Percentiles rank a stretch among this genome's conserved stretches.
phyloP scores from a whole-genome alignment of 1,140 invertebrate genomes.

The Sitobion miscanthi region DNA sequence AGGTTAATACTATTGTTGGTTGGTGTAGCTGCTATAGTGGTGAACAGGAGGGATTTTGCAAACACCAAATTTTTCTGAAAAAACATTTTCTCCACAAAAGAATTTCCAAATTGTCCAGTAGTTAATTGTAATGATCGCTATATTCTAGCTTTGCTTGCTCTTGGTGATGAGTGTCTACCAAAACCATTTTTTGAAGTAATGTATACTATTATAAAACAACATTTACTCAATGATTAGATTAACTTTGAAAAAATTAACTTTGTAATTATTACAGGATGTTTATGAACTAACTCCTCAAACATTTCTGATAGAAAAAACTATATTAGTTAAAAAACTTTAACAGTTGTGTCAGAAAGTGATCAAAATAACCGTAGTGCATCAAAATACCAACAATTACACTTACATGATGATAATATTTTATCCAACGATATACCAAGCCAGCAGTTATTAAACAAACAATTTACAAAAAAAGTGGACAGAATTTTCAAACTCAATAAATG shows the following conservation, averaged over 20 bases:
- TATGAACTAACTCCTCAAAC: background rate
- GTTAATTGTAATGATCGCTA: conserved; percentile 10
- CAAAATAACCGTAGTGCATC: too few relatives aligned
- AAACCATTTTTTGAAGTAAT: conserved; percentile 35
- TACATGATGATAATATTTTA: too few relatives aligned
- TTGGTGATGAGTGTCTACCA: conserved; percentile 11
- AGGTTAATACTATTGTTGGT: background rate
- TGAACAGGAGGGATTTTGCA: conserved; percentile 25
- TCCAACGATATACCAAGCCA: too few relatives aligned
- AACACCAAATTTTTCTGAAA: background rate
- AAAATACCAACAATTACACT: too few relatives aligned
- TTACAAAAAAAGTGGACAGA: too few relatives aligned
- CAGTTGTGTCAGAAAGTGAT: background rate
- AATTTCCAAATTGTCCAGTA: conserved; percentile 18
- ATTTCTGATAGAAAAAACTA: background rate
- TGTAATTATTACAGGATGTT: background rate
- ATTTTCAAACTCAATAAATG: too few relatives aligned
- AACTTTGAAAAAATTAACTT: background rate
- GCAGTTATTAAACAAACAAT: too few relatives aligned
- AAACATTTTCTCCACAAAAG: background rate
- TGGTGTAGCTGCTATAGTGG: conserved; percentile 35
- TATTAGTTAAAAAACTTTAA: background rate
- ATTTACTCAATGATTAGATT: background rate
- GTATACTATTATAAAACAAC: background rate
- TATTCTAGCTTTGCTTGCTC: conserved; percentile 19